A percentile compares a stretch with the other conserved stretches of the same genome.
These are phyloP conservation scores for Blennius ocellaris DNA, from an alignment of 2,113 vertebrate species.

Conservation along the genomic window DNA sequence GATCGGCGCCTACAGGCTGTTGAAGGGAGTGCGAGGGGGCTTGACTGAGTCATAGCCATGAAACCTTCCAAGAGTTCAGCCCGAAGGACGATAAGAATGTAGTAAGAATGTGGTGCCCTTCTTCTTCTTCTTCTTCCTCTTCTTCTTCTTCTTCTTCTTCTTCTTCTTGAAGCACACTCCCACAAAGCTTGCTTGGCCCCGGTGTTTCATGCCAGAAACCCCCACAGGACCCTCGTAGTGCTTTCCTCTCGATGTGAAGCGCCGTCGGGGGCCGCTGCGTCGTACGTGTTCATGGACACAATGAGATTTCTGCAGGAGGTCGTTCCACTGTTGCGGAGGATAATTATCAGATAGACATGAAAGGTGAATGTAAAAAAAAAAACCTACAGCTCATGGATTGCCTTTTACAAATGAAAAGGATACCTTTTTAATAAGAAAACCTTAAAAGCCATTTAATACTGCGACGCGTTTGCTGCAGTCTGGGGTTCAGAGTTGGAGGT, in stretches of 20 bases:
- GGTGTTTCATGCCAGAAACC: constrained; percentile 18
- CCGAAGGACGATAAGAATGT: constrained; percentile 22
- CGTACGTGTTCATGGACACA: neutral
- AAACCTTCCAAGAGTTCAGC: neutral
- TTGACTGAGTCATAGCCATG: too few species aligned
- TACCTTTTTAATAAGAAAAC: constrained; percentile 21
- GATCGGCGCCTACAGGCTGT: constrained; percentile 10
- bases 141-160: constrained; percentile 3
- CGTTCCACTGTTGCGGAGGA: constrained; percentile 4
- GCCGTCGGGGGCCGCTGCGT: constrained; percentile 11
- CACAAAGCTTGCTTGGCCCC: constrained; percentile 48
- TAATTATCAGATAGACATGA: neutral
- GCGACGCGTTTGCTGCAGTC: constrained; percentile 39
- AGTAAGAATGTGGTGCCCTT: constrained; percentile 2
- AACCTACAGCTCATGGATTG: constrained; percentile 7
- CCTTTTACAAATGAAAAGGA: neutral
- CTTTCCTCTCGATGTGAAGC: constrained; percentile 27
- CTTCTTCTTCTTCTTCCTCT: too few species aligned
- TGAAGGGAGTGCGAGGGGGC: neutral
- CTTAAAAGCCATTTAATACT: constrained; percentile 68
- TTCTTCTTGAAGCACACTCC: constrained; percentile 24
- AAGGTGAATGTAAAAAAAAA: neutral
- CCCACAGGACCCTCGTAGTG: constrained; percentile 25
- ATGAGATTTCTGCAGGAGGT: constrained; percentile 22
- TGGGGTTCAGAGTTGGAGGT: constrained; percentile 30